Evolutionary conservation across 2,113 vertebrate genomes (phyloP).

Genomic region (Spheniscus mendiculus): DNA sequence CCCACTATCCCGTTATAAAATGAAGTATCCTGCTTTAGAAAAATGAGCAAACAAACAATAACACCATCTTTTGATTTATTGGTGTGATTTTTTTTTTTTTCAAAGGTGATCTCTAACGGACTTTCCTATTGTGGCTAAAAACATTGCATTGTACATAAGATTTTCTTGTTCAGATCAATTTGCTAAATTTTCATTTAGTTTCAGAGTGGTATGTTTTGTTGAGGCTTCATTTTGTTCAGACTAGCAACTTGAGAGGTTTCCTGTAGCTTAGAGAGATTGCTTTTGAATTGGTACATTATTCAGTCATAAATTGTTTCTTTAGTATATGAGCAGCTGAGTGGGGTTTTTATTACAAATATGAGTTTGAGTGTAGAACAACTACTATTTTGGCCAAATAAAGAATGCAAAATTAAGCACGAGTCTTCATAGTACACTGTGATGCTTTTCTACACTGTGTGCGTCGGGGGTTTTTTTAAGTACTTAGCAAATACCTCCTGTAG

Average conservation of each 20-base stretch:
- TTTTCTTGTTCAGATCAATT: slow-evolving; percentile 64
- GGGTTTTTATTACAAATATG: slow-evolving; percentile 67
- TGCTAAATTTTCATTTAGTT: slow-evolving; percentile 71
- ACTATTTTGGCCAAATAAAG: slow-evolving; percentile 64
- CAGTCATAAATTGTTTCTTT: slow-evolving; percentile 77
- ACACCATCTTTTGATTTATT: background rate
- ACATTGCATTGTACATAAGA: background rate
- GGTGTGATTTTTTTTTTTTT: background rate
- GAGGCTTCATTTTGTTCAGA: slow-evolving; percentile 64
- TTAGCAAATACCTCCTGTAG: background rate
- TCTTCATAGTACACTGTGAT: background rate
- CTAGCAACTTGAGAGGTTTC: slow-evolving; percentile 67
- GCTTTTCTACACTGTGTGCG: background rate
- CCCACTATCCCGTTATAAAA: background rate
- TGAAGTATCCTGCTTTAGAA: background rate
- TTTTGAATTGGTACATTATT: slow-evolving; percentile 75
- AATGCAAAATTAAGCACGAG: slow-evolving; percentile 36
- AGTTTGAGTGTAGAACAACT: slow-evolving; percentile 54
- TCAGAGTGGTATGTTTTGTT: slow-evolving; percentile 60
- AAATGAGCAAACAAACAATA: background rate
- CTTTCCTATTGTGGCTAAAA: background rate
- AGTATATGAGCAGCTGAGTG: slow-evolving; percentile 68
- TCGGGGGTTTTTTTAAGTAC: background rate
- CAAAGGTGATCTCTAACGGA: background rate
- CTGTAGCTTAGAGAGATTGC: slow-evolving; percentile 74